Evolutionary conservation across 2,888 invertebrate genomes (phyloP).

Genomic region (Carcina quercana): DNA sequence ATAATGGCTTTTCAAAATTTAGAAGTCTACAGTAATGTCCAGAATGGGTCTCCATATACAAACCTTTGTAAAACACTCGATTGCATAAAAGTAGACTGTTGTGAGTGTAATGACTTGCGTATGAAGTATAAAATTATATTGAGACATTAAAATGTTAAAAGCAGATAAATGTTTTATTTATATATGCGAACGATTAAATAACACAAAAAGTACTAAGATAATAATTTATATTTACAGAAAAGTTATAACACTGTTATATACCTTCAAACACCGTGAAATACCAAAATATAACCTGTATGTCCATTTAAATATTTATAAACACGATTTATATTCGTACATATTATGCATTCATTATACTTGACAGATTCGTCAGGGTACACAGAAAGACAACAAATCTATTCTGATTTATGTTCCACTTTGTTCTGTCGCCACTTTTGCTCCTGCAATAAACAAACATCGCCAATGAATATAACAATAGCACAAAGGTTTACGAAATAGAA

Average conservation of each 20-base stretch:
- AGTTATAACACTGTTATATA: slow-evolving; percentile 40
- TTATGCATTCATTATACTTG: slow-evolving; percentile 7
- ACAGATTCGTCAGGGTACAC: no score
- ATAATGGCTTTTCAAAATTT: no score
- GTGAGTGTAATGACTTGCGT: no score
- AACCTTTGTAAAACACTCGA: no score
- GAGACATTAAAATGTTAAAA: background rate
- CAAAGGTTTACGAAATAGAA: no score
- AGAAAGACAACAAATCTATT: slow-evolving; percentile 30
- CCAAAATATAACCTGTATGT: slow-evolving; percentile 30
- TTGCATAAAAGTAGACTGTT: no score
- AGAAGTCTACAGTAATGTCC: no score
- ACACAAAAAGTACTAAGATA: slow-evolving; percentile 26
- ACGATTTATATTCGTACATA: slow-evolving; percentile 15
- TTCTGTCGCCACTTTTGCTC: slow-evolving; percentile 69
- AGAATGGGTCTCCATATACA: no score
- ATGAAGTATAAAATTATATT: background rate
- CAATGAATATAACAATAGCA: no score
- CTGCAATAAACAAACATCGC: slow-evolving; percentile 55
- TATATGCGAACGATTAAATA: slow-evolving; percentile 15
- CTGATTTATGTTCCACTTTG: slow-evolving; percentile 56
- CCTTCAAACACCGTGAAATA: slow-evolving; percentile 33
- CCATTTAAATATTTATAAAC: slow-evolving; percentile 8
- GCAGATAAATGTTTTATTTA: background rate
- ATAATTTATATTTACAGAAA: slow-evolving; percentile 51